Conservation (phyloP, 1,140 invertebrate species). For the silkworm (Bombyx mori) region ASM3026992v2 NC_085119.1:2502501-2503000, state of each 20-base stretch:
- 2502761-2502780: conserved; percentile 36
- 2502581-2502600: no score
- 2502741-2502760: conserved; percentile 30
- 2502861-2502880: conserved; percentile 26
- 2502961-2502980: no score
- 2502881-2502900: conserved; percentile 13
- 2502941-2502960: not conserved
- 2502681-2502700: conserved; percentile 16
- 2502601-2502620: not conserved
- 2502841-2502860: conserved; percentile 65
- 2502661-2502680: conserved; percentile 24
- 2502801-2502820: conserved; percentile 52
- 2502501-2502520: conserved; percentile 54
- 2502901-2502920: no score
- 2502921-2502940: not conserved
- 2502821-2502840: conserved; percentile 53
- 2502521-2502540: conserved; percentile 54
- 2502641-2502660: conserved; percentile 49
- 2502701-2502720: conserved; percentile 40
- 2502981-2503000: no score
- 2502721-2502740: conserved; percentile 49
- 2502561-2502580: conserved; percentile 42
- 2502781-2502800: conserved; percentile 56
- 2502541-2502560: conserved; percentile 53
- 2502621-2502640: conserved; percentile 24